These are phyloP conservation scores for Megaptera novaeangliae DNA, from an alignment of 2,113 vertebrate species.

Conservation along the genomic window DNA sequence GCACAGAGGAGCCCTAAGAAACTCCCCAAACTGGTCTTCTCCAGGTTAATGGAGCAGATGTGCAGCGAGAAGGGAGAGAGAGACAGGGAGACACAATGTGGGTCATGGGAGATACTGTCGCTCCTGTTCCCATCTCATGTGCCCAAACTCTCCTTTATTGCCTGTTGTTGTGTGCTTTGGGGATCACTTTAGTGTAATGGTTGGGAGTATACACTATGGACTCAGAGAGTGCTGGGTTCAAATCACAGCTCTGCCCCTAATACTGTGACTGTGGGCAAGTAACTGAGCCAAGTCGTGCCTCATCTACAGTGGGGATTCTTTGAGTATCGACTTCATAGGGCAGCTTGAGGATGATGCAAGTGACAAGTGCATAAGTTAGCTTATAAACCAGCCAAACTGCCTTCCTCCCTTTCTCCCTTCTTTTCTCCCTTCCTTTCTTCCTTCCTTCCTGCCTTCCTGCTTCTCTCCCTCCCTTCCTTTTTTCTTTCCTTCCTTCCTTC, in stretches of 20 bases:
- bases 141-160: not conserved
- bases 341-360: not conserved
- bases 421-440: too few relatives aligned
- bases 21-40: not conserved
- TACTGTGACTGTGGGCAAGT: not conserved
- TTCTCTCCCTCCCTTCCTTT: rapidly evolving
- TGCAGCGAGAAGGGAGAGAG: not conserved
- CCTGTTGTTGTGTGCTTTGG: too few relatives aligned
- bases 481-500: too few relatives aligned
- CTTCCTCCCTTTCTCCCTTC: too few relatives aligned
- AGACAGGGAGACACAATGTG: not conserved
- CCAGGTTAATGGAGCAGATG: not conserved
- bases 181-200: not conserved
- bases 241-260: not conserved
- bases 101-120: not conserved
- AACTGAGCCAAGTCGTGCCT: not conserved
- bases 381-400: not conserved
- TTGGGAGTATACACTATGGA: not conserved
- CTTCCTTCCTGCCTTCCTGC: too few relatives aligned
- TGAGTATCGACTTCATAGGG: not conserved
- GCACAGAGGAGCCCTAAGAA: not conserved
- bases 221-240: not conserved
- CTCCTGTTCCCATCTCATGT: rapidly evolving
- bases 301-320: not conserved
- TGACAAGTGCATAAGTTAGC: not conserved